Evolutionary conservation across 2,888 invertebrate species (phyloP).

Genomic region (Alviniconcha strummeri): DNA sequence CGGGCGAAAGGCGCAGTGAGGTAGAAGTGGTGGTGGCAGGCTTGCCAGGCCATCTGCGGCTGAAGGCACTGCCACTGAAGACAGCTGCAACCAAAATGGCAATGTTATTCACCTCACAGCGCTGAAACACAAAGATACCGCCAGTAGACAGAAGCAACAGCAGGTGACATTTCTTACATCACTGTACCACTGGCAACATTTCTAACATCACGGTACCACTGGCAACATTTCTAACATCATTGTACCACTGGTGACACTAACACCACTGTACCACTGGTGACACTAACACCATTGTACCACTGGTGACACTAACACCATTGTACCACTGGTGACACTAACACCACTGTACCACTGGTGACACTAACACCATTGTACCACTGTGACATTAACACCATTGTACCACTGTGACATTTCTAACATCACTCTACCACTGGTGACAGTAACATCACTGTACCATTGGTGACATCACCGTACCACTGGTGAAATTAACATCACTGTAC

Average conservation of each 20-base stretch:
- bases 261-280: neutral
- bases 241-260: neutral
- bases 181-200: too few relatives aligned
- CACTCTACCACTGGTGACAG: too few relatives aligned
- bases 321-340: too few relatives aligned
- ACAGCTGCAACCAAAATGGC: neutral
- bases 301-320: too few relatives aligned
- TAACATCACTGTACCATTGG: too few relatives aligned
- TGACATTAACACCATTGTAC: too few relatives aligned
- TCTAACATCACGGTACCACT: neutral
- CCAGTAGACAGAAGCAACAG: neutral
- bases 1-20: neutral
- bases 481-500: too few relatives aligned
- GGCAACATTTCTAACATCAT: neutral
- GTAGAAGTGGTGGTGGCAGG: neutral
- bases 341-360: too few relatives aligned
- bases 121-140: neutral
- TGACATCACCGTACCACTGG: too few relatives aligned
- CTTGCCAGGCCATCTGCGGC: neutral
- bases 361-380: too few relatives aligned
- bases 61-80: conserved; percentile 6
- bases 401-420: too few relatives aligned
- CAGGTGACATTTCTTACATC: neutral
- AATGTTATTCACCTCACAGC: neutral
- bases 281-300: too few relatives aligned